phyloP scores from a whole-genome alignment of 2,113 vertebrate genomes.

The Cichladusa arquata region DNA sequence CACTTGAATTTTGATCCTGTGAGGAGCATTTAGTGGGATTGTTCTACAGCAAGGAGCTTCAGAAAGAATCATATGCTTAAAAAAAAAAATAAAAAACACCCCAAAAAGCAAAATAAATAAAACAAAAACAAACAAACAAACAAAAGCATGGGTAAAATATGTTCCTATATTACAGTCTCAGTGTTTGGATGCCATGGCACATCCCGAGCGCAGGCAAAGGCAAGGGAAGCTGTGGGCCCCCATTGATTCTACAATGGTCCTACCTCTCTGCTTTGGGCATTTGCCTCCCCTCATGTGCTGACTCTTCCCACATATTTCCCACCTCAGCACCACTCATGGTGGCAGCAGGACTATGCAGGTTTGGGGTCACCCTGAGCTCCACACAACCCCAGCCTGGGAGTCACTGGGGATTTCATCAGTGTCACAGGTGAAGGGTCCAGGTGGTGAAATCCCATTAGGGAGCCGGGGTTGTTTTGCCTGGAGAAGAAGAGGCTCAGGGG shows the following conservation, averaged over 20 bases:
- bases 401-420: too few relatives aligned
- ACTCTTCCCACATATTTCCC: background rate
- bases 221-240: accelerated
- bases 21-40: accelerated
- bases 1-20: accelerated
- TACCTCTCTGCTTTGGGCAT: accelerated
- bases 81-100: background rate
- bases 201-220: accelerated
- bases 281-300: too few relatives aligned
- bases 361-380: too few relatives aligned
- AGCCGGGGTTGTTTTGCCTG: background rate
- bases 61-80: background rate
- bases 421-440: too few relatives aligned
- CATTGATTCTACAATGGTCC: accelerated
- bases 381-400: too few relatives aligned
- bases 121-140: background rate
- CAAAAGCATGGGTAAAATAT: background rate
- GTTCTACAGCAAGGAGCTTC: background rate
- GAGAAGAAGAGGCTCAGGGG: background rate
- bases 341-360: background rate
- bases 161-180: background rate
- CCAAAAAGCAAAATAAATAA: too few relatives aligned
- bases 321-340: background rate
- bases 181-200: accelerated
- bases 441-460: background rate